Evolutionary conservation across 2,113 vertebrate genomes (phyloP).

Genomic region (Amphiprion percula): DNA sequence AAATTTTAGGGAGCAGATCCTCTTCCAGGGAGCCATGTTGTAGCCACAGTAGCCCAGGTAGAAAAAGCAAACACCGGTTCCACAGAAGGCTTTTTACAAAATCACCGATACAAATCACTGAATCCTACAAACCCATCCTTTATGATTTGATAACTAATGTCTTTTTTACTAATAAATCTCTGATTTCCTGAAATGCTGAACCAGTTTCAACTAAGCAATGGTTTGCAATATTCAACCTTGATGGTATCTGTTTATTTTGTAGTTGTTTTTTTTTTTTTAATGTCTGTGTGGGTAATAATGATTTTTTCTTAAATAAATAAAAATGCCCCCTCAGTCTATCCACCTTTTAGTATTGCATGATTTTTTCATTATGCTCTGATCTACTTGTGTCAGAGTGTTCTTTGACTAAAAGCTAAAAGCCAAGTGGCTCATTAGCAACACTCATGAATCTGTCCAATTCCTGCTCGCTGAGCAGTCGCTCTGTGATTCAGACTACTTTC

Average conservation of each 20-base stretch:
- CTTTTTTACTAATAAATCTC: background rate
- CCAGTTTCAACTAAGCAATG: background rate
- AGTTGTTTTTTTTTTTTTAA: too few relatives aligned
- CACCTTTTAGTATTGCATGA: slow-evolving; percentile 55
- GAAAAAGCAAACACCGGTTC: too few relatives aligned
- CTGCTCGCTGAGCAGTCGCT: slow-evolving; percentile 27
- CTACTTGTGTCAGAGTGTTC: slow-evolving; percentile 63
- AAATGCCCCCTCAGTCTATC: slow-evolving; percentile 53
- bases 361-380: slow-evolving; percentile 63
- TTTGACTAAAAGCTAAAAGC: slow-evolving; percentile 70
- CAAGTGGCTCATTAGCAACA: slow-evolving; percentile 69
- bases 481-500: slow-evolving; percentile 30
- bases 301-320: background rate
- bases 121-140: too few relatives aligned
- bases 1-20: too few relatives aligned
- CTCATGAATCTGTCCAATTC: slow-evolving; percentile 54
- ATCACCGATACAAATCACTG: too few relatives aligned
- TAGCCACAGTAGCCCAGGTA: too few relatives aligned
- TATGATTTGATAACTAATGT: too few relatives aligned
- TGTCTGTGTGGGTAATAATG: too few relatives aligned
- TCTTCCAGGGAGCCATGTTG: too few relatives aligned
- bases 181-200: background rate
- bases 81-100: too few relatives aligned
- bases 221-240: background rate
- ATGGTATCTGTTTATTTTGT: background rate